Evolutionary conservation across 2,797 vertebrate genomes (phyloP).

Genomic region (Brotula barbata): DNA sequence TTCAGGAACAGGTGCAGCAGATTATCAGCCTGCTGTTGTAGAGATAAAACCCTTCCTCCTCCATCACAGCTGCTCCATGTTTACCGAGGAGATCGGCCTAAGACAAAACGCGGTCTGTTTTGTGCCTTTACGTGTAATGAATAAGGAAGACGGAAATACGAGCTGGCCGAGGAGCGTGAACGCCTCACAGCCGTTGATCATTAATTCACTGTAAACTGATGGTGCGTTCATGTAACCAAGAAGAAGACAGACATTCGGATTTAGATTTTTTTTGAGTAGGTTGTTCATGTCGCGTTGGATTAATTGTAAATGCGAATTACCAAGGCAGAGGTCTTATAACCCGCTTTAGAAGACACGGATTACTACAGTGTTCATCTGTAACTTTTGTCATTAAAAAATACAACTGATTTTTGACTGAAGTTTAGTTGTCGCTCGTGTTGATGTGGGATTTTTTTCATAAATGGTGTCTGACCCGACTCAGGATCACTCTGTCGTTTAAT

Average conservation of each 20-base stretch:
- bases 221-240: conserved; percentile 13
- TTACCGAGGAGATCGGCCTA: conserved; percentile 13
- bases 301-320: background rate
- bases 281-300: background rate
- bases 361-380: too few species aligned
- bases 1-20: conserved; percentile 65
- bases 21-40: conserved; percentile 53
- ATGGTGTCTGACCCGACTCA: too few species aligned
- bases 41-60: conserved; percentile 12
- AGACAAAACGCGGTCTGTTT: background rate
- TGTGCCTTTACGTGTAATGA: background rate
- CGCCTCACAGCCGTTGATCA: background rate
- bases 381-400: too few species aligned
- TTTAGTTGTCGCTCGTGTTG: too few species aligned
- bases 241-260: background rate
- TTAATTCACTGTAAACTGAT: accelerated
- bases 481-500: too few species aligned
- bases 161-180: background rate
- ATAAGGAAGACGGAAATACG: conserved; percentile 9
- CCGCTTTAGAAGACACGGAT: too few species aligned
- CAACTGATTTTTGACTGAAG: too few species aligned
- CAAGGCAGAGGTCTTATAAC: too few species aligned
- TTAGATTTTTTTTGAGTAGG: accelerated
- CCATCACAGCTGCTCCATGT: conserved; percentile 53
- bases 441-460: too few species aligned